A percentile compares a stretch with the other conserved stretches of the same genome.
Conservation (phyloP, 2,797 vertebrate species). For the Esox masquinongy region DNA sequence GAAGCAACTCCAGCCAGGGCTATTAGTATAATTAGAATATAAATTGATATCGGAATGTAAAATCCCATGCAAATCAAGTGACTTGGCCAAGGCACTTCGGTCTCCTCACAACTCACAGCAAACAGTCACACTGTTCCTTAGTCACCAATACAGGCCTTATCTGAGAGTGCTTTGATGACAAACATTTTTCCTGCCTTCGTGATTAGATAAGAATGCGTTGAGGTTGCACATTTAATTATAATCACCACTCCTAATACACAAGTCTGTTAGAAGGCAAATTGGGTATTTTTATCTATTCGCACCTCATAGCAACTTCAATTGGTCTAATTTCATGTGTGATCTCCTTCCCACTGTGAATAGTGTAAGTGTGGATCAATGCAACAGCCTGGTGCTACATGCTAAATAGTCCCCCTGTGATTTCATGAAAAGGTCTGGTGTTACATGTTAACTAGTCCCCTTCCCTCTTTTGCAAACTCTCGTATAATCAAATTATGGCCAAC, state of each 20-base stretch:
- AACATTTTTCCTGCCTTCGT: slow-evolving; percentile 29
- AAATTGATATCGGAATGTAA: slow-evolving; percentile 57
- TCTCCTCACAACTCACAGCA: slow-evolving; percentile 11
- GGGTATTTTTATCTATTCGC: not conserved
- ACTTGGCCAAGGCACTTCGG: slow-evolving; percentile 34
- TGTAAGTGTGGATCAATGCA: not conserved
- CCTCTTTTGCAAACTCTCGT: not conserved
- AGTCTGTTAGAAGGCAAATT: slow-evolving; percentile 1
- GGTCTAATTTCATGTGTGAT: not conserved
- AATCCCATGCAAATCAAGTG: slow-evolving; percentile 41
- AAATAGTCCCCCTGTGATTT: not conserved
- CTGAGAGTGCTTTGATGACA: slow-evolving; percentile 18
- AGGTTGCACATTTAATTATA: slow-evolving; percentile 32
- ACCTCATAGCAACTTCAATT: not conserved
- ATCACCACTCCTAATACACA: slow-evolving; percentile 11
- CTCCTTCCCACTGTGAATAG: slow-evolving; percentile 14
- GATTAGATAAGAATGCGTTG: slow-evolving; percentile 21
- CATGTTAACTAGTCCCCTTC: slow-evolving; percentile 23
- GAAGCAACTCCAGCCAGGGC: slow-evolving; percentile 42
- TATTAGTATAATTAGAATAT: slow-evolving; percentile 63
- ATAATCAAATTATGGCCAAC: slow-evolving; percentile 15
- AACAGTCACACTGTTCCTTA: slow-evolving; percentile 35
- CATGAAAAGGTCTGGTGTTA: not conserved
- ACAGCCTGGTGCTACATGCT: slow-evolving; percentile 13
- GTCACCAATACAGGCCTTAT: slow-evolving; percentile 42